A percentile compares a stretch with the other conserved stretches of the same genome.
phyloP scores from a whole-genome alignment of 2,797 vertebrate species.

The Petrocephalus schoutedeni region DNA sequence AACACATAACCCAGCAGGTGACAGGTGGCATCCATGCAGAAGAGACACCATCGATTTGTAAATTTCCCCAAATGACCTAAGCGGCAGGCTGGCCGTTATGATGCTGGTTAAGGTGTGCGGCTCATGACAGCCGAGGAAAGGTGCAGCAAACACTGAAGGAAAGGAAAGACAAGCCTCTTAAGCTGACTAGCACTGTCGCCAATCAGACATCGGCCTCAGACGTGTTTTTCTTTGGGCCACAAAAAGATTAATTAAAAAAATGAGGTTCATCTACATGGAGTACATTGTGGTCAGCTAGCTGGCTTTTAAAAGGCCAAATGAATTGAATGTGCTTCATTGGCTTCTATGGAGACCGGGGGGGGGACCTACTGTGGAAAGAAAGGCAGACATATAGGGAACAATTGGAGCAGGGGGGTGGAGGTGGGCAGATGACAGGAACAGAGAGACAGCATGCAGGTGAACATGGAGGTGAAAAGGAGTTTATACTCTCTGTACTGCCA shows the following conservation, averaged over 20 bases:
- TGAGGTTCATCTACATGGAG: not conserved
- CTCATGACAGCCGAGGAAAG: not conserved
- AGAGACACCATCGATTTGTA: not conserved
- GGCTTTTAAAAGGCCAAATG: not conserved
- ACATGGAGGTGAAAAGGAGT: constrained; percentile 47
- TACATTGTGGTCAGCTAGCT: not conserved
- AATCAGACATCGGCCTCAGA: not conserved
- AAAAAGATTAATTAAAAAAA: not conserved
- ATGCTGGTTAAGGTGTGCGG: not conserved
- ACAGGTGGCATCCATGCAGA: not conserved
- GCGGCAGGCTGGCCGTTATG: not conserved
- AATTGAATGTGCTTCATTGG: not conserved
- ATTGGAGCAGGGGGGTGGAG: not conserved
- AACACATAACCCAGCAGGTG: not conserved
- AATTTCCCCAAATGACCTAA: not conserved
- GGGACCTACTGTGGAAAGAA: constrained; percentile 13
- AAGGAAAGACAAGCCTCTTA: not conserved
- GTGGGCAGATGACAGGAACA: not conserved
- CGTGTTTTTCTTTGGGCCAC: not conserved
- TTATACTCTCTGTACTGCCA: constrained; percentile 34
- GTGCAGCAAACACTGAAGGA: not conserved
- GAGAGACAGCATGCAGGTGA: constrained; percentile 27
- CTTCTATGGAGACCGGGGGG: not conserved
- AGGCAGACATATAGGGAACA: not conserved
- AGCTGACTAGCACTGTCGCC: not conserved